Evolutionary conservation across 92 coral and sea anemone genomes (phyloP).

Genomic region (Meandrina meandrites): DNA sequence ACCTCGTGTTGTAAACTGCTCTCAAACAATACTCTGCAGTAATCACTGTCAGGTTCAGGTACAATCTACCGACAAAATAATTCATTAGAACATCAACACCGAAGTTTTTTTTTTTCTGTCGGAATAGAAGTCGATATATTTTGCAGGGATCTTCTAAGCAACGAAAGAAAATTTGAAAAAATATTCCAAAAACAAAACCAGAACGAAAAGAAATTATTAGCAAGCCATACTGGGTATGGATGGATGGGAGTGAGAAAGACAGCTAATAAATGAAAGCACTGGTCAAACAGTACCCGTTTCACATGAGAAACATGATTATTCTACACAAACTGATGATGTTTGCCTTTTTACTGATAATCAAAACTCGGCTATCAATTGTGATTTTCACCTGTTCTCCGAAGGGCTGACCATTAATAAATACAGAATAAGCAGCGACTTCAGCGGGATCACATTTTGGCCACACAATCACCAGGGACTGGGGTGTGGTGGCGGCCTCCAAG

Average conservation of each 20-base stretch:
- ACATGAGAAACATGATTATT: not conserved
- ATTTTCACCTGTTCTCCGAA: conserved; percentile 69
- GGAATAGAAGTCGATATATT: too few relatives aligned
- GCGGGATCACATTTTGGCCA: conserved; percentile 66
- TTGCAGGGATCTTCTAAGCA: not conserved
- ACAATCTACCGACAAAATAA: conserved; percentile 39
- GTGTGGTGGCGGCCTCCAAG: conserved; percentile 66
- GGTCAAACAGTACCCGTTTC: not conserved
- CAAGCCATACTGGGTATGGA: not conserved
- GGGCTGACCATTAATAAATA: conserved; percentile 74
- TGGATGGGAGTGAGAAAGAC: not conserved
- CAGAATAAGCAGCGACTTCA: conserved; percentile 38
- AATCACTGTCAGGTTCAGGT: conserved; percentile 58
- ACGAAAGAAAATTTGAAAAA: too few relatives aligned
- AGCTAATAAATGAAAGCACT: not conserved
- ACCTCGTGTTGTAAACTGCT: conserved; percentile 51
- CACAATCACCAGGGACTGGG: conserved; percentile 76
- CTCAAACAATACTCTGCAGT: conserved; percentile 78
- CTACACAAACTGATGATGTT: not conserved
- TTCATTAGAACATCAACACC: too few relatives aligned
- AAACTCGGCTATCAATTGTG: not conserved
- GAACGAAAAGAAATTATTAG: too few relatives aligned
- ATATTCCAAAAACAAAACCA: too few relatives aligned
- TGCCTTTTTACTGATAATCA: not conserved
- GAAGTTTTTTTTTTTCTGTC: not conserved